Base-by-base conservation (phyloP, 2,888 invertebrate species). In the Drosophila borealis region DNA sequence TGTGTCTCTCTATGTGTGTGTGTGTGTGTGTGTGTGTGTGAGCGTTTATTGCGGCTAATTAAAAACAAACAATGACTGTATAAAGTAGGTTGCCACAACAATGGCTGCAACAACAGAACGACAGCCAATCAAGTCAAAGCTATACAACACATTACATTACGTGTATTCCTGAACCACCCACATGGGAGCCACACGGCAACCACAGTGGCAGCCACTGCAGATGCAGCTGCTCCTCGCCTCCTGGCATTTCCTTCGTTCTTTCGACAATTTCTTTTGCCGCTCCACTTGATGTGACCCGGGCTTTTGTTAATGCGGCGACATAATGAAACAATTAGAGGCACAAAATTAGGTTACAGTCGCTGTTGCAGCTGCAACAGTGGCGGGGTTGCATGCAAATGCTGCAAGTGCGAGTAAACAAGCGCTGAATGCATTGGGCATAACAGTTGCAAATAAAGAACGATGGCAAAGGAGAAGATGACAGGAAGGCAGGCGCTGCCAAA, bases 271-370 rank as follows among this genome's bases (percentile, higher is more conserved):
- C 49, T 73, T 54, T 63, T 57, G 66, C 60, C 48, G 42, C 65
- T 46, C 65, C 66, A 60, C 76, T 76, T 80, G 66, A 71, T 53
- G 71, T 62, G 57, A 46, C 41, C 60, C 14, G 55, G 37, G 17
- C 78, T 74, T 74, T 87, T 81, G 78, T 85, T 79, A 76, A 75
- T 86, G 88, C 69, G 87, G 72, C 85, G 86, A 78, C 89, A 83
- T 85, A 88, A 89, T 89, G 89, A 87, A 90, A 89, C 89, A 89
- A 89, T 89, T 89, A 90, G 81, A 79, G 79, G 81, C 80, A 80
- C 70, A 78, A 89, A 89, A 89, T 89, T 90, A 81, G 90, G 89
- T 89, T 89, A 89, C 81, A 80, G 71, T 84, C 62, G 64, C 80
- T 70, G 67, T 55, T 50, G 37, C 42, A 36, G 37, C 41, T 6